Evolutionary conservation across 2,797 vertebrate species (phyloP), one percentile per base, ranked within the genome.

Genomic region (Mionectes olivaceus): DNA sequence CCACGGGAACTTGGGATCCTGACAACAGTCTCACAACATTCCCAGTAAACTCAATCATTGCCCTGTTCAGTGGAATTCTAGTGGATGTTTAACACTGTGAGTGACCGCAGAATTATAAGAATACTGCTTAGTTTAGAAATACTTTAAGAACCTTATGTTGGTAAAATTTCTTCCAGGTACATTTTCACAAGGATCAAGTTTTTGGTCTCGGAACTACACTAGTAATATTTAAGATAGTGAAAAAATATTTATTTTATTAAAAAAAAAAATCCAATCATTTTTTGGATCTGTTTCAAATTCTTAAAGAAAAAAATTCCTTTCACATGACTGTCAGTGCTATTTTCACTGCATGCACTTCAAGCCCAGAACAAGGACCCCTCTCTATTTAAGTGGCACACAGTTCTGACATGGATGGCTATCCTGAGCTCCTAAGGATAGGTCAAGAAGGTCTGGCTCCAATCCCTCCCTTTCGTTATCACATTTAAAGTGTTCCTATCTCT

Each of bases 401-500:
- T 7, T 90, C 65, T 71, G 35, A 35, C 52, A 56, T 3, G 56
- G 78, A 88, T 76, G 33, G 47, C 74, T 95, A 88, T 82, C 44
- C 88, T 87, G 43, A 41, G 46, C 49, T 80, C 64, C 56, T 43
- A 64, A 83, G 0, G 30, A 94, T 77, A 95, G 88, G 88, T 93
- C 86, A 94, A 94, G 76, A 74, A 95, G 63, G 67, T 92, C 92
- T 96, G 96, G 92, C 94, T 97, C 92, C 93, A 93, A 85, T 88
- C 70, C 95, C 64, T 94, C 74, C 32, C 21, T 90, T 93, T 56
- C 44, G 85, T 96, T 96, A 96, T 96, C 95, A 79, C 84, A 82
- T 74, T 87, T 82, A 17, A 95, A 96, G 92, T 93, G 88, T 16
- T 92, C 56, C 67, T 95, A 90, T 95, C 93, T 94, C 74, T 93